Evolutionary conservation across 1,140 invertebrate species (phyloP), one percentile per base, ranked within the genome.

Genomic region (Zaprionus africanus): DNA sequence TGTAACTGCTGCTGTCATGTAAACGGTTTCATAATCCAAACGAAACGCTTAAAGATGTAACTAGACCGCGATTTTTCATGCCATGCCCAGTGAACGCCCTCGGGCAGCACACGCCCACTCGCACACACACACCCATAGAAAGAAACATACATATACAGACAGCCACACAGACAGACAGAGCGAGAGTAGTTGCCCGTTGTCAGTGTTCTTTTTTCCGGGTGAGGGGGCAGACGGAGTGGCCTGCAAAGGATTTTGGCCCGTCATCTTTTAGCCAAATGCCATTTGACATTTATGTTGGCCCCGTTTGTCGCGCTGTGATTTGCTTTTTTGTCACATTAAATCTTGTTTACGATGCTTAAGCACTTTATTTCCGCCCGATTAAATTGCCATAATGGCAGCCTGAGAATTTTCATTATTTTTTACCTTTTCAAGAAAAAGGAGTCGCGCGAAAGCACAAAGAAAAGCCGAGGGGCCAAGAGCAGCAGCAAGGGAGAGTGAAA

Each of bases 271-370:
- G 68, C 62, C 75, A 80, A 87, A 86, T 82, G 77, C 63, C 84
- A 83, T 87, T 86, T 86, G 84, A 88, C 80, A 86, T 83, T 86
- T 83, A 59, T 82, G 82, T 75, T 79, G 67, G 60, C 56, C 61
- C 67, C 56, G 60, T 60, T 58, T 72, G 62, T 38, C 57, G 56
- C 46, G 65, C 66, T 88, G 83, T 88, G 83, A 86, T 86, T 86
- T 86, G 83, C 84, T 79, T 88, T 87, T 87, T 87, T 87, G 81
- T 87, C 84, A 87, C 83, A 88, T 88, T 87, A 87, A 87, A 87
- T 87, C 83, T 87, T 87, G 84, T 87, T 87, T 87, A 87, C 88
- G 83, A 88, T 65, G 84, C 75, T 81, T 88, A 84, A 78, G 78
- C 76, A 88, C 78, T 88, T 87, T 88, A 88, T 84, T 87, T 87